Conservation (phyloP, 2,888 invertebrate genomes). For the Drosophila ustulata region DNA sequence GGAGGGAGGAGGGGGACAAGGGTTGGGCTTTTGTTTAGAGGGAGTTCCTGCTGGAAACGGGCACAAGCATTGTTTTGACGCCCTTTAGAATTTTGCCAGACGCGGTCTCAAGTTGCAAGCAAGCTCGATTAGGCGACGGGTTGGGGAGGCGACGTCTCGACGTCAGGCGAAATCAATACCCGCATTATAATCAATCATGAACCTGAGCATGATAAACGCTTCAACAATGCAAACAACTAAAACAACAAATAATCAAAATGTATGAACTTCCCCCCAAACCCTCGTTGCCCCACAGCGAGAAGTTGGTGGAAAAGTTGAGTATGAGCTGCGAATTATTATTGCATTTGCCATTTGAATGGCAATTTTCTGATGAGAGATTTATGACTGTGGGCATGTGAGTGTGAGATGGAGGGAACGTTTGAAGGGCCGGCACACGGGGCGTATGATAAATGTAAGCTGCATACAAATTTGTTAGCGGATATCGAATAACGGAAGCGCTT, state of each 20-base stretch:
- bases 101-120: slow-evolving; percentile 46
- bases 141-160: neutral
- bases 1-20: too few relatives aligned
- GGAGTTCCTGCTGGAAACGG: slow-evolving; percentile 8
- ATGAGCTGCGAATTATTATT: slow-evolving; percentile 69
- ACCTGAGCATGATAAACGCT: slow-evolving; percentile 59
- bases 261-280: slow-evolving; percentile 33
- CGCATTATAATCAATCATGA: slow-evolving; percentile 60
- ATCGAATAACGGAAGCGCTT: slow-evolving; percentile 60
- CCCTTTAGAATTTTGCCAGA: slow-evolving; percentile 37
- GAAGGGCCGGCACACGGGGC: slow-evolving; percentile 45
- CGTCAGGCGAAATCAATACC: slow-evolving; percentile 41
- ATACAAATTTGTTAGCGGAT: slow-evolving; percentile 60
- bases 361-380: slow-evolving; percentile 46
- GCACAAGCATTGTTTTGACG: slow-evolving; percentile 54
- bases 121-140: slow-evolving; percentile 28
- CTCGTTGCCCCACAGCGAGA: slow-evolving; percentile 4
- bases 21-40: slow-evolving; percentile 4
- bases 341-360: slow-evolving; percentile 66
- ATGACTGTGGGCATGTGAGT: slow-evolving; percentile 18
- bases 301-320: slow-evolving; percentile 42
- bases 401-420: slow-evolving; percentile 11
- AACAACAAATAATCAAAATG: slow-evolving; percentile 49
- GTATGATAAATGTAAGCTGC: slow-evolving; percentile 69
- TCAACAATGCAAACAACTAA: slow-evolving; percentile 44